Base-by-base conservation (phyloP, 2,113 vertebrate species). In the Hyaena hyaena region DNA sequence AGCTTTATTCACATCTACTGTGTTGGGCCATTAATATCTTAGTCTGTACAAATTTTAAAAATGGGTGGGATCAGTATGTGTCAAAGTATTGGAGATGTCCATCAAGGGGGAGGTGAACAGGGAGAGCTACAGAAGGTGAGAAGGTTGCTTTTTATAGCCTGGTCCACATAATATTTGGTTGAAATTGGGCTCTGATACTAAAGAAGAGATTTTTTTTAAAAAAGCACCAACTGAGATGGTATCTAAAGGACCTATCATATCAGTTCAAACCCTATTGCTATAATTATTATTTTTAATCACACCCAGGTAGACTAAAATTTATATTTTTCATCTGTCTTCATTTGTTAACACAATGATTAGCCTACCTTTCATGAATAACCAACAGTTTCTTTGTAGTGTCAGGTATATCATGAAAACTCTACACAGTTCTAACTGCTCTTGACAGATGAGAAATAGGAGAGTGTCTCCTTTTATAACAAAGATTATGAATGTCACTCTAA, bases 401-500 rank as follows among this genome's bases (percentile, higher is more conserved):
- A 95, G 55, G 90, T 89, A 50, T 88, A 95, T 97, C 81, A 88
- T 71, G 93, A 98, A 91, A 31, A 95, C 10, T 23, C 55, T 79
- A 97, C 65, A 35, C 45, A 79, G 26, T 79, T 95, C 92, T 77
- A 97, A 97, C 69, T 66, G 68, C 50, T 96, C 63, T 83, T 97
- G 95, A 97, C 96, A 98, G 73, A 73, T 86, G 84, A 93, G 90
- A 97, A 98, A 86, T 87, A 95, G 89, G 39, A 94, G 28, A 92
- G 77, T 76, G 63, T 90, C 88, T 93, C 89, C 76, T 87, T 97
- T 94, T 92, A 93, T 85, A 95, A 94, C 79, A 73, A 90, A 98
- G 83, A 97, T 96, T 95, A 96, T 97, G 97, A 98, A 88, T 93
- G 35, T 96, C 86, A 96, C 93, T 39, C 89, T 6, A 39, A 96